Conservation (phyloP, 2,797 vertebrate genomes). For the Neopelma chrysocephalum region DNA sequence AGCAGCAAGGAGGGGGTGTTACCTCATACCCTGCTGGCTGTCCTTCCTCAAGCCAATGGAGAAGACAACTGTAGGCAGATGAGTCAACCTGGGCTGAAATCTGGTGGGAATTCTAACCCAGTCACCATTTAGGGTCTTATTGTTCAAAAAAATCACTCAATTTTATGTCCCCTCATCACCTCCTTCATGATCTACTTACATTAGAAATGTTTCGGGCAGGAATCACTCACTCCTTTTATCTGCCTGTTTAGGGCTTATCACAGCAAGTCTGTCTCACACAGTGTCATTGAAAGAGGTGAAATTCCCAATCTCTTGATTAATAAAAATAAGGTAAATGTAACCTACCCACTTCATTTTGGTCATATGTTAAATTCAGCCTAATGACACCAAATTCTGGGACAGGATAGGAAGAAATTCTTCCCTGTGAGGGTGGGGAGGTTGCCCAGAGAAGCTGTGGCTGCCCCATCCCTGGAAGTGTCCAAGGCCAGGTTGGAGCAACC, state of each 20-base stretch:
- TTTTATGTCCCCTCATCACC: neutral
- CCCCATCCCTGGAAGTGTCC: neutral
- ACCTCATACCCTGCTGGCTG: neutral
- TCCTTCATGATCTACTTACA: neutral
- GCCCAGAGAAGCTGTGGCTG: neutral
- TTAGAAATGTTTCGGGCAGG: neutral
- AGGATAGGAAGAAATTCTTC: neutral
- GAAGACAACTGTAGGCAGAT: neutral
- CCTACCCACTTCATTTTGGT: too few relatives aligned
- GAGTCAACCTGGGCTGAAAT: neutral
- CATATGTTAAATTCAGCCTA: neutral
- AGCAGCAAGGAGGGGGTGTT: neutral
- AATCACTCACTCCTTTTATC: neutral
- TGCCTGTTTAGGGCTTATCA: neutral
- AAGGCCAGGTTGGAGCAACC: rapidly evolving
- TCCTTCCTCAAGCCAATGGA: neutral
- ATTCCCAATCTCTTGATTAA: neutral
- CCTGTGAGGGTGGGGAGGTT: rapidly evolving
- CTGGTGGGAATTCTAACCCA: neutral
- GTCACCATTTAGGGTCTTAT: neutral
- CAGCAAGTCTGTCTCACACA: neutral
- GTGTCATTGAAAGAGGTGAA: neutral
- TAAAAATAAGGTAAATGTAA: neutral
- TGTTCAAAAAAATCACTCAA: neutral
- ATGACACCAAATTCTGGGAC: neutral